Evolutionary conservation across 2,888 invertebrate species (phyloP).

Genomic region (Blera fallax): DNA sequence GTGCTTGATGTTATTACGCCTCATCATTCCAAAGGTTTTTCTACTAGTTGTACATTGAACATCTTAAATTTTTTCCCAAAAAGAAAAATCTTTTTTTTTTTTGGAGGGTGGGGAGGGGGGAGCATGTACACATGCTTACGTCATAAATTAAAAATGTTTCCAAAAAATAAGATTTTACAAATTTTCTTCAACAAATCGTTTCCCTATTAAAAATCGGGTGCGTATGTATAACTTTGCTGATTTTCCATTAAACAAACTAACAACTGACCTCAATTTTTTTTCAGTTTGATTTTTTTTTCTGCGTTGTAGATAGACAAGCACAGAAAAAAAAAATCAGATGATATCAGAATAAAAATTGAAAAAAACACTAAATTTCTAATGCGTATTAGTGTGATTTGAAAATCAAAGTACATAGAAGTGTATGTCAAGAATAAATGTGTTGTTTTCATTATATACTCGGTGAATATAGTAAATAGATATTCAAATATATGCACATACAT

Average conservation of each 20-base stretch:
- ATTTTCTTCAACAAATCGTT: slow-evolving; percentile 40
- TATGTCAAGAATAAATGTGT: slow-evolving; percentile 68
- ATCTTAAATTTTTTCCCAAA: background rate
- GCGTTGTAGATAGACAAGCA: slow-evolving; percentile 66
- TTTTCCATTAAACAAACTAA: slow-evolving; percentile 69
- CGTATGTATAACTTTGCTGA: slow-evolving; percentile 61
- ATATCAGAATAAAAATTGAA: slow-evolving; percentile 68
- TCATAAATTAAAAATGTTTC: slow-evolving; percentile 59
- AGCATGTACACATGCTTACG: slow-evolving; percentile 41
- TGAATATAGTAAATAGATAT: slow-evolving; percentile 58
- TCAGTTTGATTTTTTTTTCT: slow-evolving; percentile 46
- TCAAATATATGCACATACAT: slow-evolving; percentile 72
- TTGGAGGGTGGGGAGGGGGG: too few relatives aligned
- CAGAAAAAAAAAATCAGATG: slow-evolving; percentile 64
- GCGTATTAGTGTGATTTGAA: slow-evolving; percentile 72
- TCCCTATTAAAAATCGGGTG: slow-evolving; percentile 65
- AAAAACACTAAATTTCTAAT: slow-evolving; percentile 68
- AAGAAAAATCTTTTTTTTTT: slow-evolving; percentile 15
- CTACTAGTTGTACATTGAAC: slow-evolving; percentile 13
- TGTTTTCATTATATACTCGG: slow-evolving; percentile 36
- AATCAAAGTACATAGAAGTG: slow-evolving; percentile 69
- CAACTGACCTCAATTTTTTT: slow-evolving; percentile 70
- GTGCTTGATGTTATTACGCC: slow-evolving; percentile 63
- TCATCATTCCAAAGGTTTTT: slow-evolving; percentile 69
- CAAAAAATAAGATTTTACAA: background rate